phyloP scores from a whole-genome alignment of 2,888 invertebrate species.

The Vesta saturnalis region DNA sequence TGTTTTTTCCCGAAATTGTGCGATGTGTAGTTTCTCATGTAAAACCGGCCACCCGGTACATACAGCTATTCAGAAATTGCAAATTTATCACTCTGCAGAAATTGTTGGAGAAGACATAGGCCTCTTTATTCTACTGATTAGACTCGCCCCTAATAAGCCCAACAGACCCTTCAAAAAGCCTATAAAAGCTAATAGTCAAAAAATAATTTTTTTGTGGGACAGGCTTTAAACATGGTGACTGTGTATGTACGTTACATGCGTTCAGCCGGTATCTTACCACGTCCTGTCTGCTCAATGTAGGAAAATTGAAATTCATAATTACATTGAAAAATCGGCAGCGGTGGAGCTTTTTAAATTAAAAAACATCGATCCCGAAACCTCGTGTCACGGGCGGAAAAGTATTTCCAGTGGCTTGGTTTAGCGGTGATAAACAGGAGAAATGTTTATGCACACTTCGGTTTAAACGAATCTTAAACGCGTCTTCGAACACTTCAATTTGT shows the following conservation, averaged over 20 bases:
- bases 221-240: neutral
- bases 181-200: neutral
- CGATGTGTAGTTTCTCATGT: too few species aligned
- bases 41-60: constrained; percentile 34
- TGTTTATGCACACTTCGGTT: neutral
- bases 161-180: constrained; percentile 14
- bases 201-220: neutral
- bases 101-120: constrained; percentile 29
- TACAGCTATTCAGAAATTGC: constrained; percentile 32
- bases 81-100: constrained; percentile 21
- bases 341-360: neutral
- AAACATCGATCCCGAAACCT: neutral
- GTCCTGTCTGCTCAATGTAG: constrained; percentile 12
- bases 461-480: neutral
- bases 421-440: constrained; percentile 8
- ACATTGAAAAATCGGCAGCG: neutral
- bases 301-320: constrained; percentile 4
- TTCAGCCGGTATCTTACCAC: constrained; percentile 21
- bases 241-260: constrained; percentile 1
- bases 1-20: too few species aligned
- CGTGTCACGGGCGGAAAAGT: neutral
- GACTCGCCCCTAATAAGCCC: neutral
- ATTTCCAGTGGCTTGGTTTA: neutral
- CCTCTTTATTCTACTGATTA: constrained; percentile 7
- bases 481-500: neutral